These are phyloP conservation scores for Diprion similis DNA, from an alignment of 1,140 invertebrate species.

Conservation along the genomic window DNA sequence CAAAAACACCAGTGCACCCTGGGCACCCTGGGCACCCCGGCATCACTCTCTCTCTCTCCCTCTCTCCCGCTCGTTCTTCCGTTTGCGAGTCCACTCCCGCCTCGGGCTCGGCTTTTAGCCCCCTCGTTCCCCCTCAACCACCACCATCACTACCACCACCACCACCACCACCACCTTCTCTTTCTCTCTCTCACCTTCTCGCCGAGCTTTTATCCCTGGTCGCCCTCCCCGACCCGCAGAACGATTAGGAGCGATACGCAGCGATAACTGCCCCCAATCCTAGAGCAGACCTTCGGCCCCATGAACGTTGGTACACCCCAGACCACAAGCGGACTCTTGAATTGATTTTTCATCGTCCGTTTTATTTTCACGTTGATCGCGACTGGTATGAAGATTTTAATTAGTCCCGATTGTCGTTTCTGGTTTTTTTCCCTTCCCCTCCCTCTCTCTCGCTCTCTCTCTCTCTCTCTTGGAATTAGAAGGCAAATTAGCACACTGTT, in stretches of 20 bases:
- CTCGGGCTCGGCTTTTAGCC: constrained; percentile 9
- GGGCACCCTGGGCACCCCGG: constrained; percentile 49
- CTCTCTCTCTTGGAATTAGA: too few relatives aligned
- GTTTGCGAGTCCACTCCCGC: constrained; percentile 33
- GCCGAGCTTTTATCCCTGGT: constrained; percentile 19
- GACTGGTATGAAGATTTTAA: not conserved
- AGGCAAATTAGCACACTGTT: too few relatives aligned
- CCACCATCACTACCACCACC: not conserved
- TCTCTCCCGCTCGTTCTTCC: constrained; percentile 42
- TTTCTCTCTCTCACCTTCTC: constrained; percentile 2
- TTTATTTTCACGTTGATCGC: not conserved
- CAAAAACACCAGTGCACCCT: constrained; percentile 63
- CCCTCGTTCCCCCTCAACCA: constrained; percentile 10
- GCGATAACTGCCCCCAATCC: constrained; percentile 59
- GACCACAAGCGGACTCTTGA: not conserved
- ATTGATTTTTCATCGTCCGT: too few relatives aligned
- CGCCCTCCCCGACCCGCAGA: constrained; percentile 36
- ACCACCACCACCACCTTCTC: not conserved
- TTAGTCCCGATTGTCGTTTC: not conserved
- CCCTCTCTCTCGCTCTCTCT: too few relatives aligned
- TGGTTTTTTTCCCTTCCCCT: too few relatives aligned
- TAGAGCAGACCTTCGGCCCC: too few relatives aligned
- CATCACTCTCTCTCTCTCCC: constrained; percentile 11
- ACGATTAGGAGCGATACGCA: constrained; percentile 61
- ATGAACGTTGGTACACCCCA: not conserved